A percentile compares a stretch with the other conserved stretches of the same genome.
These are phyloP conservation scores for Zosterops pallidus DNA, from an alignment of 2,113 vertebrate genomes.

Conservation along the genomic window DNA sequence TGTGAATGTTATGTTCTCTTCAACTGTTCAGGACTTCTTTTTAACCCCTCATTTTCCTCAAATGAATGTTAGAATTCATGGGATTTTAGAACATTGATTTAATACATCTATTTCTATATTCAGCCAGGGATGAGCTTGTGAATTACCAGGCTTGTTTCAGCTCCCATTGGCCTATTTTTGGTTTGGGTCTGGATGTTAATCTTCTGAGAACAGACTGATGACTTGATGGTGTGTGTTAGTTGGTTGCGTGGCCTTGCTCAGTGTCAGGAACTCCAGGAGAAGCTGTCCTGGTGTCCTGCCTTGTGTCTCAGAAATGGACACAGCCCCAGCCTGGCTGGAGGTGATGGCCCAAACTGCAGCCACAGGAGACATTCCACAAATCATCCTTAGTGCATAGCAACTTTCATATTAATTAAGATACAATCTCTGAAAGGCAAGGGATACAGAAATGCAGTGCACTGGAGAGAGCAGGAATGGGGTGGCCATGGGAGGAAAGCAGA, in stretches of 20 bases:
- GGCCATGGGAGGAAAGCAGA: not conserved
- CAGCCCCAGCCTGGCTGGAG: not conserved
- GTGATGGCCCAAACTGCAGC: not conserved
- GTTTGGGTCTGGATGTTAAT: not conserved
- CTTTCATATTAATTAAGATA: not conserved
- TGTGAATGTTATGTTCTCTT: not conserved
- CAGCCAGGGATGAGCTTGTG: not conserved
- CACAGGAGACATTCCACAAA: not conserved
- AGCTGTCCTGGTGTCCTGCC: not conserved
- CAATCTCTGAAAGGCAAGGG: not conserved
- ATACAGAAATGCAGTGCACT: too few species aligned
- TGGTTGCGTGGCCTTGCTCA: not conserved
- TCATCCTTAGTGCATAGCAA: not conserved
- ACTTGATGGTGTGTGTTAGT: accelerated
- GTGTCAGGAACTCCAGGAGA: not conserved
- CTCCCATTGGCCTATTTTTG: not conserved
- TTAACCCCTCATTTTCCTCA: not conserved
- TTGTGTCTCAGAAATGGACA: not conserved
- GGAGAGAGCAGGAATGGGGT: not conserved
- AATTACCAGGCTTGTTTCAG: not conserved
- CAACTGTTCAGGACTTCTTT: not conserved
- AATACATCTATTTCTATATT: not conserved
- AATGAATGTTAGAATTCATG: not conserved
- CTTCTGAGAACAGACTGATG: not conserved
- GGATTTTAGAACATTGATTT: not conserved